A percentile compares a stretch with the other conserved stretches of the same genome.
Evolutionary conservation across 2,888 invertebrate species (phyloP).

Genomic region (Standfussiana lucernea): DNA sequence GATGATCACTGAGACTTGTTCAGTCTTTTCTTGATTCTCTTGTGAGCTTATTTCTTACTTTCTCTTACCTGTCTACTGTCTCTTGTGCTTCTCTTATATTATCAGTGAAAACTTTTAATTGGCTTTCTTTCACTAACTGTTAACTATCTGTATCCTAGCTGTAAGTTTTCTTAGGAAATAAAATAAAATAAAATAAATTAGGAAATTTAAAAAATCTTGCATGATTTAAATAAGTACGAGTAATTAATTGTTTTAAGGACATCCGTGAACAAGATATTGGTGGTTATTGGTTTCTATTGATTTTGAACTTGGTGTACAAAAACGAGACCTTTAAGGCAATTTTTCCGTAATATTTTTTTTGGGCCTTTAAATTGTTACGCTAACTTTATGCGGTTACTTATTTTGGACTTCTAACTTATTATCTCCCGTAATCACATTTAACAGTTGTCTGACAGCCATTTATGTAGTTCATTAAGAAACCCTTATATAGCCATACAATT

Average conservation of each 20-base stretch:
- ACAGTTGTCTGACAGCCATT: constrained; percentile 10
- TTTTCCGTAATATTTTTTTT: not conserved
- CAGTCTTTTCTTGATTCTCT: no score
- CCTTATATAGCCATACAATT: constrained; percentile 39
- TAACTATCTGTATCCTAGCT: no score
- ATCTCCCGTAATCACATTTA: constrained; percentile 6
- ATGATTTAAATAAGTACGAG: not conserved
- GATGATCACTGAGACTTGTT: no score
- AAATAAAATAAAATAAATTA: not conserved
- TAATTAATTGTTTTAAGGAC: not conserved
- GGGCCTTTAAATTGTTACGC: constrained; percentile 9
- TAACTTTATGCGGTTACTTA: constrained; percentile 3
- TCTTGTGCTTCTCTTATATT: no score
- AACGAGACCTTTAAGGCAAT: no score
- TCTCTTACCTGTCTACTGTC: no score
- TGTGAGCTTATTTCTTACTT: no score
- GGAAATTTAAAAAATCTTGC: not conserved
- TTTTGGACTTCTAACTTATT: constrained; percentile 2
- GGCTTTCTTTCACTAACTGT: no score
- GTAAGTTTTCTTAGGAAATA: no score
- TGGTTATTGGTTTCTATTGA: not conserved
- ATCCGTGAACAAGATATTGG: not conserved
- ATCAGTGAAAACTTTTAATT: no score
- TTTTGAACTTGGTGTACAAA: not conserved
- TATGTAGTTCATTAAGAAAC: constrained; percentile 51